Percentiles rank a stretch among this genome's conserved stretches.
phyloP scores from a whole-genome alignment of 2,888 invertebrate species.

The Aleiodes alternator region DNA sequence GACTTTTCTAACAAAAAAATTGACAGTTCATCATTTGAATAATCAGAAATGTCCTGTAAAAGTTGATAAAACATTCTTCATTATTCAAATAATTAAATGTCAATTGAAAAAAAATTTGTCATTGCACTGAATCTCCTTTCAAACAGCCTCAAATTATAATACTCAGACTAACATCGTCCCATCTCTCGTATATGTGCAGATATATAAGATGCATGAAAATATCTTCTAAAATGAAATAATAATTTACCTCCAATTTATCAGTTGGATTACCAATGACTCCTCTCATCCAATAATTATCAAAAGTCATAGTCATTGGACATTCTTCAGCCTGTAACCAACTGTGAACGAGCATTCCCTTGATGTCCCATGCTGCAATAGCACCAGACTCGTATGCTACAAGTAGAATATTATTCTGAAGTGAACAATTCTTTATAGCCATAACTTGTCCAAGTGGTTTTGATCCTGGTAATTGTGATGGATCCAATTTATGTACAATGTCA shows the following conservation, averaged over 20 bases:
- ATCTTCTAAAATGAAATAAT: background rate
- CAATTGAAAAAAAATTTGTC: too few relatives aligned
- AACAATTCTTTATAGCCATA: constrained; percentile 80
- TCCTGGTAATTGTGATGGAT: constrained; percentile 56
- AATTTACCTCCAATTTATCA: constrained; percentile 79
- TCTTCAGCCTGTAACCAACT: constrained; percentile 79
- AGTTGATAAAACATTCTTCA: too few relatives aligned
- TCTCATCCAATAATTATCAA: constrained; percentile 80
- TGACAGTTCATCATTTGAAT: too few relatives aligned
- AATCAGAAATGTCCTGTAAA: too few relatives aligned
- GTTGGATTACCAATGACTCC: constrained; percentile 83
- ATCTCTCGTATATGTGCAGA: too few relatives aligned
- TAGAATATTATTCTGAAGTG: constrained; percentile 75
- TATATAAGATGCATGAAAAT: too few relatives aligned
- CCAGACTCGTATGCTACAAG: constrained; percentile 87
- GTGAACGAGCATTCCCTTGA: constrained; percentile 78
- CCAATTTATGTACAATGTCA: constrained; percentile 63
- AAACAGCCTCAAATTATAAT: too few relatives aligned
- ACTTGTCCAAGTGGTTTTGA: constrained; percentile 77
- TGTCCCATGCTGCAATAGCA: constrained; percentile 84
- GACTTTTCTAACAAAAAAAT: too few relatives aligned
- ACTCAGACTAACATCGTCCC: too few relatives aligned
- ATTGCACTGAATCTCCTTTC: too few relatives aligned
- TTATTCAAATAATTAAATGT: too few relatives aligned
- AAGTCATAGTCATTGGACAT: constrained; percentile 85